Conservation (phyloP, 2,888 invertebrate genomes). For the Pachydiplax longipennis region DNA sequence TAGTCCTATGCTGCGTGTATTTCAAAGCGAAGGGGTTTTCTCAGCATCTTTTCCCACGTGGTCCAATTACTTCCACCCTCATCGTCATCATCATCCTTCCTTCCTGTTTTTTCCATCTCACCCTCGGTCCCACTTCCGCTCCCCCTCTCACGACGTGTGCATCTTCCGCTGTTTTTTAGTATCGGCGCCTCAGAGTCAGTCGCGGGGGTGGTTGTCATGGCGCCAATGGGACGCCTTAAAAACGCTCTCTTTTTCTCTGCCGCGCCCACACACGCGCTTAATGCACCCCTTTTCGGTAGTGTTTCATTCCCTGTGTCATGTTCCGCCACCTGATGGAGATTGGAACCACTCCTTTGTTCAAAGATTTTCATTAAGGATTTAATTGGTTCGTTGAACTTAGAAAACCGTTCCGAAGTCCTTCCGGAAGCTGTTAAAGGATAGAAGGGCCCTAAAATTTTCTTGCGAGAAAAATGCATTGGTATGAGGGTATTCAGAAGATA, state of each 20-base stretch:
- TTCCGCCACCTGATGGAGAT: background rate
- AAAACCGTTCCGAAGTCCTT: too few relatives aligned
- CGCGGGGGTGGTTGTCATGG: constrained; percentile 1
- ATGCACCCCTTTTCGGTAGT: background rate
- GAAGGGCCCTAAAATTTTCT: too few relatives aligned
- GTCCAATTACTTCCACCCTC: background rate
- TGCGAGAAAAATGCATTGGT: too few relatives aligned
- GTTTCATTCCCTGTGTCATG: background rate
- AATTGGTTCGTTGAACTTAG: too few relatives aligned
- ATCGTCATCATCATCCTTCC: background rate
- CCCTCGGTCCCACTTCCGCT: background rate
- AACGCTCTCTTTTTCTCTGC: background rate
- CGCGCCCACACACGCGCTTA: background rate
- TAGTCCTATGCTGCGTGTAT: too few relatives aligned
- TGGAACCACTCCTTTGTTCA: background rate
- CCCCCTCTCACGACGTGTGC: background rate
- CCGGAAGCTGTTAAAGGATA: too few relatives aligned
- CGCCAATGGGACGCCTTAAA: constrained; percentile 18
- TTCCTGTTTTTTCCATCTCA: background rate
- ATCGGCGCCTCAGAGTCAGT: background rate
- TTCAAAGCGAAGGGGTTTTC: background rate
- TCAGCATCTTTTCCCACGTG: background rate
- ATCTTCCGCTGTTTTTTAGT: constrained; percentile 27
- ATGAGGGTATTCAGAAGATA: too few relatives aligned
- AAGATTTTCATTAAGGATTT: background rate